Evolutionary conservation across 1,140 invertebrate genomes (phyloP).

Genomic region (Sycophaga agraensis): DNA sequence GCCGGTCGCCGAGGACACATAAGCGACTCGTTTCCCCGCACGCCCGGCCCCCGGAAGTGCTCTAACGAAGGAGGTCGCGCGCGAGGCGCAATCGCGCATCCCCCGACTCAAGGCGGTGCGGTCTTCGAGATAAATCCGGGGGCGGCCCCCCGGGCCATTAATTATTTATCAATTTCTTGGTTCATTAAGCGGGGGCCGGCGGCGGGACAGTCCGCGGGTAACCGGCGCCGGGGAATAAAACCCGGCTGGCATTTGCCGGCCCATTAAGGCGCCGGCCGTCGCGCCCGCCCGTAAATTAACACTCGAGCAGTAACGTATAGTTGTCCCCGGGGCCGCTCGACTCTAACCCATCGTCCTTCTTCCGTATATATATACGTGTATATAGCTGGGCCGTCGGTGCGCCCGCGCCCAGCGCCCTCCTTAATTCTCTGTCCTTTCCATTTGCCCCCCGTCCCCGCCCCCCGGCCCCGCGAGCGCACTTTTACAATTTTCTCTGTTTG

Average conservation of each 20-base stretch:
- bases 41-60: too few species aligned
- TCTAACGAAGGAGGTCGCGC: too few species aligned
- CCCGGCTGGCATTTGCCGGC: not conserved
- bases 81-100: too few species aligned
- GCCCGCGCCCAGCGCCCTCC: too few species aligned
- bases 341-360: conserved; percentile 5
- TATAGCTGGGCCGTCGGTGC: too few species aligned
- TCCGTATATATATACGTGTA: too few species aligned
- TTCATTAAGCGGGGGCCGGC: not conserved
- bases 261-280: conserved; percentile 15
- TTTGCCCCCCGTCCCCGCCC: not conserved
- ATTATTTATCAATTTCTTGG: conserved; percentile 13
- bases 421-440: conserved; percentile 16
- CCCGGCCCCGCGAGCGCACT: not conserved
- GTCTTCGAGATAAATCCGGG: too few species aligned
- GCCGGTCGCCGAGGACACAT: too few species aligned
- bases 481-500: conserved; percentile 17
- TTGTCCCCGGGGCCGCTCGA: not conserved
- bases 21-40: too few species aligned
- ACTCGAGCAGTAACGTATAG: conserved; percentile 20
- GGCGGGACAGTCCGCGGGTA: not conserved
- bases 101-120: too few species aligned
- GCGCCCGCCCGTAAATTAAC: conserved; percentile 16
- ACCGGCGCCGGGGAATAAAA: too few species aligned
- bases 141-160: not conserved